Base-by-base conservation (phyloP, 2,113 vertebrate genomes). In the Merops nubicus region DNA sequence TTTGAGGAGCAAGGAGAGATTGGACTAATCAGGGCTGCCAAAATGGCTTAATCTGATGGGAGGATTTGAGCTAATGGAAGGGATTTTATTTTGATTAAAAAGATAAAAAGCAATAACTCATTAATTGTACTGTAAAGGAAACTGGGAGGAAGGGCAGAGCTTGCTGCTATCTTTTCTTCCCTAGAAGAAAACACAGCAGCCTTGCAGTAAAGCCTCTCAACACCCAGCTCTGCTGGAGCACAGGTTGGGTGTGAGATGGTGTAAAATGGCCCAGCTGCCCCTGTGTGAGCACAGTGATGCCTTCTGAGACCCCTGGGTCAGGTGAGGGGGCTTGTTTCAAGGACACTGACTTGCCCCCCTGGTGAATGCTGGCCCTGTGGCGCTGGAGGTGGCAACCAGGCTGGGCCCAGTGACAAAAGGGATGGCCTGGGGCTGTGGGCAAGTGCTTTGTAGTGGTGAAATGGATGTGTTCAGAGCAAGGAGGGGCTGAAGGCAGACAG, bases 81-180 rank as follows among this genome's bases (percentile, higher is more conserved):
- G 72, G 88, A 75, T 93, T 95, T 90, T 68, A 72, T 84, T 92
- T 84, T 64, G 72, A 93, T 91, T 83, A 20, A 53, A 88, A 85
- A 95, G 78, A 80, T 77, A 91, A 93, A 90, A 94, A 79, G 47
- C 63, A 80, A 63, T 56, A 88, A 53, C 64, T 86, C 23, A 70
- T 59, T 21, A 80, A 94, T 88, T 79, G 43, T 0, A 15, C 19
- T 86, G 36, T 34, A 70, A 80, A 59, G 40, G 70, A 31, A 89
- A 76, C 50, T 33, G 53, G 28, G 42, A 56, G 82, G 75, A 83
- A 80, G 68, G 59, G 47, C 50, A 51, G 60, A 85, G 59, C 15
- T 68, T 83, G 51, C 47, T 3, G 2, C n/a, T 72, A 1, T 72
- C 42, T 85, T 42, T 76, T 85, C 36, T 76, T 29, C 50, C 45